phyloP scores from a whole-genome alignment of 1,140 invertebrate genomes.

The Drosophila ficusphila region DNA sequence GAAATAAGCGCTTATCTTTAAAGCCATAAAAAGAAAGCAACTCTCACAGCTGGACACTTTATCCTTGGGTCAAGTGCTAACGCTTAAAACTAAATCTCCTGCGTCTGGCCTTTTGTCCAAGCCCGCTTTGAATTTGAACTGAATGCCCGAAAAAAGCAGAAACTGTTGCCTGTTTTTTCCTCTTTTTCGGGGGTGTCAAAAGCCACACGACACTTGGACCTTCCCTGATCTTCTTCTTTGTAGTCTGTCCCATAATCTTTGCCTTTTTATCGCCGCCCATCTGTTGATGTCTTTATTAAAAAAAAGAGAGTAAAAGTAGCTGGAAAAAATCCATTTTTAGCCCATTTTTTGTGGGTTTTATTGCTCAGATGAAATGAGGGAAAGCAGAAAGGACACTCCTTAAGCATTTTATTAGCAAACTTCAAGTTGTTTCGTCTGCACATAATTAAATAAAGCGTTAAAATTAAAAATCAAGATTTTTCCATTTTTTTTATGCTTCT shows the following conservation, averaged over 20 bases:
- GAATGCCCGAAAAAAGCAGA: conserved; percentile 27
- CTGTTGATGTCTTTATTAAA: conserved; percentile 83
- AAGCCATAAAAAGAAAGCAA: conserved; percentile 58
- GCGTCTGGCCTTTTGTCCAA: conserved; percentile 59
- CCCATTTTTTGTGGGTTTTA: conserved; percentile 81
- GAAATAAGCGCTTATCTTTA: conserved; percentile 59
- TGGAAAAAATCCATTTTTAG: conserved; percentile 70
- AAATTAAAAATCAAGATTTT: conserved; percentile 83
- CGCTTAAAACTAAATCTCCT: conserved; percentile 47
- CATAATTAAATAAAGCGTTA: conserved; percentile 84
- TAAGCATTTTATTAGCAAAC: conserved; percentile 82
- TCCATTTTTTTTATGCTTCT: not conserved
- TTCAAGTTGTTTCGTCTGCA: conserved; percentile 75
- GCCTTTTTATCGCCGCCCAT: conserved; percentile 80
- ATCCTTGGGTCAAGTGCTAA: conserved; percentile 44
- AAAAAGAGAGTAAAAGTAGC: conserved; percentile 44
- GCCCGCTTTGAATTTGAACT: conserved; percentile 60
- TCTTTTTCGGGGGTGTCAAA: conserved; percentile 48
- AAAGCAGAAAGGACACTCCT: conserved; percentile 30
- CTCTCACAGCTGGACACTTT: conserved; percentile 28
- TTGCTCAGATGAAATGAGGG: conserved; percentile 44
- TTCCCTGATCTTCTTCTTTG: conserved; percentile 22
- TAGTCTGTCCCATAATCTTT: conserved; percentile 73
- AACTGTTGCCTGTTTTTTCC: conserved; percentile 34
- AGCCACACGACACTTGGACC: conserved; percentile 68